Conservation (phyloP, 2,888 invertebrate genomes). For the Drosophila vallismaia region DNA sequence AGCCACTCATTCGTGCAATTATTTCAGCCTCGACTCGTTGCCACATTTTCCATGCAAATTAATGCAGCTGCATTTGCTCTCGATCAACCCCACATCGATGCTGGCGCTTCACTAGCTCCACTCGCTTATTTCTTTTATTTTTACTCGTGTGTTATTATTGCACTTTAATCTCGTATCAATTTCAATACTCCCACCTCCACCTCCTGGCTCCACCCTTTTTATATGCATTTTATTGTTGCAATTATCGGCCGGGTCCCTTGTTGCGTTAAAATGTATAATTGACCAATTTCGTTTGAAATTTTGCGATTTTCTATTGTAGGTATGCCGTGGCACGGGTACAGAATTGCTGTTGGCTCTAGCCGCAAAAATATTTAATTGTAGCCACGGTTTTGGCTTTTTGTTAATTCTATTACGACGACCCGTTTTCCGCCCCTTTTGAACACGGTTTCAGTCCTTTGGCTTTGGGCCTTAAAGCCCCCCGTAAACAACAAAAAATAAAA, state of each 20-base stretch:
- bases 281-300: conserved; percentile 35
- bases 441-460: neutral
- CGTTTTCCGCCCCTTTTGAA: conserved; percentile 17
- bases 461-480: conserved; percentile 2
- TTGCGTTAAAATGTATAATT: conserved; percentile 32
- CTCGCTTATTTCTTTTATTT: conserved; percentile 23
- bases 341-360: conserved; percentile 21
- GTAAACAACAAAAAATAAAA: too few relatives aligned
- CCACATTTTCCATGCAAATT: conserved; percentile 46
- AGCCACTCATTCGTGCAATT: conserved; percentile 31
- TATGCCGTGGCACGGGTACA: neutral
- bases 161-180: conserved; percentile 34
- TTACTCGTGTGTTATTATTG: conserved; percentile 16
- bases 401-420: conserved; percentile 67
- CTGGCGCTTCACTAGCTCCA: neutral
- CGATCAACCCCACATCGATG: too few relatives aligned
- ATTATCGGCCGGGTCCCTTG: conserved; percentile 20
- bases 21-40: conserved; percentile 28
- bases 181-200: conserved; percentile 3
- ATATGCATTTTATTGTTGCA: conserved; percentile 24
- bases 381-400: conserved; percentile 53
- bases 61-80: conserved; percentile 36
- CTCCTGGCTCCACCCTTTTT: neutral
- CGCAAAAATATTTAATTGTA: conserved; percentile 65
- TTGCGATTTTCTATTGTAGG: conserved; percentile 23